Percentiles rank a stretch among this genome's conserved stretches.
Evolutionary conservation across 2,888 invertebrate species (phyloP).

Genomic region (Empis stercorea): DNA sequence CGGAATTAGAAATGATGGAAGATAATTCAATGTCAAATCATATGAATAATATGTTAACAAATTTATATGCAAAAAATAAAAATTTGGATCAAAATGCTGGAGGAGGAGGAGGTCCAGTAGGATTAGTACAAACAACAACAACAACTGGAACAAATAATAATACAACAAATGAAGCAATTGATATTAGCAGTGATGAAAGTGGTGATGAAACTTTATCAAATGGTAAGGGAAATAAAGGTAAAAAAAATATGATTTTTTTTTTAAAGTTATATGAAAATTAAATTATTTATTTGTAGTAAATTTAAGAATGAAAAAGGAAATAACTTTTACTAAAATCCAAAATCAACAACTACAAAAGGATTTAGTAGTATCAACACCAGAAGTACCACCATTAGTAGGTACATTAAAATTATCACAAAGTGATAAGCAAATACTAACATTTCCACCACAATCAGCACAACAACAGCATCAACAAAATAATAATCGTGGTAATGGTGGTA

Average conservation of each 20-base stretch:
- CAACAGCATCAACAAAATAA: background rate
- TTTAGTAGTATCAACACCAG: too few relatives aligned
- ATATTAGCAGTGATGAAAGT: constrained; percentile 66
- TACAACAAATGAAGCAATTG: constrained; percentile 50
- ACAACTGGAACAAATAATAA: constrained; percentile 11
- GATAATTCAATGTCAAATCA: constrained; percentile 23
- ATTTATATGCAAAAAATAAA: constrained; percentile 38
- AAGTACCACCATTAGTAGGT: too few relatives aligned
- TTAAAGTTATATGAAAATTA: too few relatives aligned
- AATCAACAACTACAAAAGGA: too few relatives aligned
- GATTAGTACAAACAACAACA: constrained; percentile 14
- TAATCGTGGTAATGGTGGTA: background rate
- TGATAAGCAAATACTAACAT: too few relatives aligned
- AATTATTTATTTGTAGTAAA: background rate
- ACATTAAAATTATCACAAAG: too few relatives aligned
- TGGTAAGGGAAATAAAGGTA: constrained; percentile 30
- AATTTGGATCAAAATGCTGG: constrained; percentile 3
- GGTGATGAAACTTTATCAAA: constrained; percentile 43
- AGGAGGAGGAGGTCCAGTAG: too few relatives aligned
- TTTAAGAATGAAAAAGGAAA: too few relatives aligned
- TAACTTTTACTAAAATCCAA: too few relatives aligned
- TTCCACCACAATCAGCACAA: too few relatives aligned
- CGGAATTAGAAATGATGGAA: constrained; percentile 32
- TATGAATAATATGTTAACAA: constrained; percentile 33
- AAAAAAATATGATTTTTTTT: too few relatives aligned